Conservation (phyloP, 2,797 vertebrate genomes). For the Morus bassanus region DNA sequence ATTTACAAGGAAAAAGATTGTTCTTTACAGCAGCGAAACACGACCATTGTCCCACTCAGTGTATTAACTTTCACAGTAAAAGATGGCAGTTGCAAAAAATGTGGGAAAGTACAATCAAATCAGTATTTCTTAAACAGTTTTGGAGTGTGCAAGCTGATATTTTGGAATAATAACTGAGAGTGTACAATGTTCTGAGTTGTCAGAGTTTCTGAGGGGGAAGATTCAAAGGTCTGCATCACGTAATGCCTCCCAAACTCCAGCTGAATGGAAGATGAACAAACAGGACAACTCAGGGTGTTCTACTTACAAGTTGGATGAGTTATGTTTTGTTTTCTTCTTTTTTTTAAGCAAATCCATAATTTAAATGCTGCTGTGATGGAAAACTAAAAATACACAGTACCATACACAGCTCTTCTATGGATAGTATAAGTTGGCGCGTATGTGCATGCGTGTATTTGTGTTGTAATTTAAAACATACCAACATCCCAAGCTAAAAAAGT, state of each 20-base stretch:
- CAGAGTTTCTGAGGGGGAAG: background rate
- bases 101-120: background rate
- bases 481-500: background rate
- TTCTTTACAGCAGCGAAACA: background rate
- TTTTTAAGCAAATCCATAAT: background rate
- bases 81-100: background rate
- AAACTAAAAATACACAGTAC: background rate
- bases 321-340: background rate
- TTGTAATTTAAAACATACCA: background rate
- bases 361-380: background rate
- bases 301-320: background rate
- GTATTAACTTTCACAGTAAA: background rate
- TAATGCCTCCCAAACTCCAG: background rate
- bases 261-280: background rate
- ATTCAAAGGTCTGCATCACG: background rate
- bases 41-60: background rate
- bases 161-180: background rate
- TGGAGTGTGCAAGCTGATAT: background rate
- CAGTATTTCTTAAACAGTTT: constrained; percentile 20
- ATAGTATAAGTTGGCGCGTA: background rate
- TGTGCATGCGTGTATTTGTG: background rate
- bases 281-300: background rate
- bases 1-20: background rate
- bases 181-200: background rate
- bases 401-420: background rate